These are phyloP conservation scores for Macrophya alboannulata DNA, from an alignment of 2,888 invertebrate genomes.

Conservation along the genomic window DNA sequence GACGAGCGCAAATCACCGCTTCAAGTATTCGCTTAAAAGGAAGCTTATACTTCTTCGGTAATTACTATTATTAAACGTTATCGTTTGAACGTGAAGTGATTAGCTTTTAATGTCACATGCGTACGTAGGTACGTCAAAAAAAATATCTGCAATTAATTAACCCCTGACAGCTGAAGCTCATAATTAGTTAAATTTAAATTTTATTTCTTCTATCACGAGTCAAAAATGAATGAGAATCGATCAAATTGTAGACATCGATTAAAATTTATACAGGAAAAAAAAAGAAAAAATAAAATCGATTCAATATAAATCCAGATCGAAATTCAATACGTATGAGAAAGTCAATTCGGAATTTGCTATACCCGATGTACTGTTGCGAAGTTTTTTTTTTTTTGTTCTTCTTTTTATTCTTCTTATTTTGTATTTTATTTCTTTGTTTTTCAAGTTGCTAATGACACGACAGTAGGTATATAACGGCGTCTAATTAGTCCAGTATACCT, in stretches of 20 bases:
- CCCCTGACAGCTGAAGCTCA: not conserved
- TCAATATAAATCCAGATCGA: not conserved
- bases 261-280: not conserved
- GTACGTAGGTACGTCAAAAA: not conserved
- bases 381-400: not conserved
- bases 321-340: not conserved
- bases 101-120: slow-evolving; percentile 12
- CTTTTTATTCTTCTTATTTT: not conserved
- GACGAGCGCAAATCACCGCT: not conserved
- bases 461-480: slow-evolving; percentile 18
- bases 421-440: not conserved
- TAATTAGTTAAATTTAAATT: no score
- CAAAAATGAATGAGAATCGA: not conserved
- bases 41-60: slow-evolving; percentile 24
- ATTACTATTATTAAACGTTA: slow-evolving; percentile 48
- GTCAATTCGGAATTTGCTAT: not conserved
- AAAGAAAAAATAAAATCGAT: not conserved
- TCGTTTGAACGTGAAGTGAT: slow-evolving; percentile 7
- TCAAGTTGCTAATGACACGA: not conserved
- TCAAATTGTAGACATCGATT: no score
- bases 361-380: not conserved
- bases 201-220: not conserved
- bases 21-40: slow-evolving; percentile 22
- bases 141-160: not conserved
- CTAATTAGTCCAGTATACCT: slow-evolving; percentile 43